phyloP scores from a whole-genome alignment of 1,140 invertebrate species.

The Eubasilissa regina region DNA sequence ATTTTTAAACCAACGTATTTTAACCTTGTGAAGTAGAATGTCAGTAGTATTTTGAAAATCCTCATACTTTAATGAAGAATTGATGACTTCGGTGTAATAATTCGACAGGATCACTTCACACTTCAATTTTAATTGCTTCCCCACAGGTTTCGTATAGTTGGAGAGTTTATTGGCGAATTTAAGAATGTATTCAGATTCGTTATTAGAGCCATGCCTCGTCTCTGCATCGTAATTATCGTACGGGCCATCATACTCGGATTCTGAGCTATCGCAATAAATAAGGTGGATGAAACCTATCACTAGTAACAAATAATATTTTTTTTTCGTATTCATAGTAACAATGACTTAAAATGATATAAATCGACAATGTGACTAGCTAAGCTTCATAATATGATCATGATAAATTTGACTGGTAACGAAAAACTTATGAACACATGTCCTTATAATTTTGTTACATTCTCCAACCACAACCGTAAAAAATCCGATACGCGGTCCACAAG shows the following conservation, averaged over 20 bases:
- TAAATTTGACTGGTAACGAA: conserved; percentile 14
- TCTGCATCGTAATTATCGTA: conserved; percentile 27
- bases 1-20: conserved; percentile 81
- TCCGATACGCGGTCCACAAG: neutral
- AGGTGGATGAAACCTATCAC: conserved; percentile 21
- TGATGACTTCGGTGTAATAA: conserved; percentile 21
- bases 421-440: neutral
- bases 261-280: conserved; percentile 34
- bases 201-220: conserved; percentile 16
- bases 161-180: conserved; percentile 33
- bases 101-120: conserved; percentile 43
- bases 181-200: conserved; percentile 28
- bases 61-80: conserved; percentile 20
- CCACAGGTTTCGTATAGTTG: conserved; percentile 34
- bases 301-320: conserved; percentile 44
- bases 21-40: conserved; percentile 66
- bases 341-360: conserved; percentile 9
- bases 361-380: conserved; percentile 19
- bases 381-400: conserved; percentile 30
- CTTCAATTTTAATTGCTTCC: conserved; percentile 28
- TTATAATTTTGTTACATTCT: neutral
- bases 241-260: conserved; percentile 29
- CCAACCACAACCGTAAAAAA: neutral
- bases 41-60: conserved; percentile 27
- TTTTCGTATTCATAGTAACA: conserved; percentile 34